Evolutionary conservation across 2,888 invertebrate genomes (phyloP), one percentile per base, ranked within the genome.

Genomic region (Tiliacea aurago): DNA sequence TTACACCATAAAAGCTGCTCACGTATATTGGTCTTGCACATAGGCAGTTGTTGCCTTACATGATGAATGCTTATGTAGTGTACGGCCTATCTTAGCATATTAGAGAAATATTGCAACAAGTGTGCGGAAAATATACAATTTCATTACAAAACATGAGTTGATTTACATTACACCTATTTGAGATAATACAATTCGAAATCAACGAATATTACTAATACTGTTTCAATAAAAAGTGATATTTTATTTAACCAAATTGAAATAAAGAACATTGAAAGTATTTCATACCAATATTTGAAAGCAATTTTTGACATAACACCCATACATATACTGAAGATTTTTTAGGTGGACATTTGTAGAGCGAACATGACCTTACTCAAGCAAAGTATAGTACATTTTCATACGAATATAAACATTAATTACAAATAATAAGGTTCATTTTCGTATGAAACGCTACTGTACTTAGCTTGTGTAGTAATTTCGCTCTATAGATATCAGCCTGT

Each of bases 91-190:
- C 81, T 53, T 80, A 65, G 64, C 68, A 76, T 76, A 55, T 75
- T 68, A 78, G n/a, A 81, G 55, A 69, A 56, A 75, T 80, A 68
- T 80, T 78, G 81, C 78, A 78, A 76, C 81, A 65, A 75, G 61
- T 69, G 76, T 78, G 81, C 78, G 76, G 76, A 79, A 80, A 81
- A 79, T 79, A 79, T 79, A 79, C 78, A 79, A 76, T 78, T 78
- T 74, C 80, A 78, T 78, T 78, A 78, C 66, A 80, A 69, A 79
- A 55, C 47, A 80, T 67, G 69, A 69, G 56, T 78, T 78, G 61
- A 78, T 77, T 77, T 77, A 49, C 80, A 79, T 77, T 53, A 78
- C 64, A 77, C 76, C 80, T 77, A 59, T 73, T 78, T 49, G 41
- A 76, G 55, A 78, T 53, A 55, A 69, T 69, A 76, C 53, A 49